Evolutionary conservation across 2,888 invertebrate species (phyloP).

Genomic region (Cristatella mucedo): DNA sequence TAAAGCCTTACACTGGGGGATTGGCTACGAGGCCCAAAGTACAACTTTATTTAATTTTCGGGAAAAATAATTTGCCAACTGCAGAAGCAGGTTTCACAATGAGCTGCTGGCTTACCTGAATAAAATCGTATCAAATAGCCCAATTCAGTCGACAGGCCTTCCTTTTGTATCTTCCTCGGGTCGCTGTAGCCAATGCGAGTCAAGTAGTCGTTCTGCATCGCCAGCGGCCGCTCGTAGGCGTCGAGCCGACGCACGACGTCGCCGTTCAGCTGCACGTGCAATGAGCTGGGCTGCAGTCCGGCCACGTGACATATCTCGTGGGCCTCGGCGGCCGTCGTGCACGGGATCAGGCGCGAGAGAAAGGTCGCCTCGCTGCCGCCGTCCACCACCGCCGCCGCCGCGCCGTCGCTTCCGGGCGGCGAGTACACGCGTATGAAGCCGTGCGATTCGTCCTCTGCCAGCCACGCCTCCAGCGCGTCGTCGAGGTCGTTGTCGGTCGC

Average conservation of each 20-base stretch:
- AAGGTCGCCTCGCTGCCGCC: no score
- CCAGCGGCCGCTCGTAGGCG: conserved; percentile 35
- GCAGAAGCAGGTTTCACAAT: background rate
- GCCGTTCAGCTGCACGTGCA: conserved; percentile 37
- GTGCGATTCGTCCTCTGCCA: no score
- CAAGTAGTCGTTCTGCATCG: conserved; percentile 38
- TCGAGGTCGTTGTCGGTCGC: no score
- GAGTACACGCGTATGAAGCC: conserved; percentile 30
- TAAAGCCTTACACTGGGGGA: no score
- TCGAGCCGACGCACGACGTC: conserved; percentile 35
- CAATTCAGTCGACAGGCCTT: conserved; percentile 31
- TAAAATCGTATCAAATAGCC: conserved; percentile 35
- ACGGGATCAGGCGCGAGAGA: conserved; percentile 33
- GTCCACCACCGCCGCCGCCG: conserved; percentile 9
- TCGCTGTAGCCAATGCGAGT: conserved; percentile 33
- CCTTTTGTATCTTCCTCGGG: conserved; percentile 29
- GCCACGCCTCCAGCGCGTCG: no score
- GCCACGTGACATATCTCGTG: conserved; percentile 29
- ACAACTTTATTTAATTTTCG: no score
- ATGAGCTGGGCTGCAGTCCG: conserved; percentile 28
- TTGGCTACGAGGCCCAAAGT: no score
- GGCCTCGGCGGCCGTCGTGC: conserved; percentile 31
- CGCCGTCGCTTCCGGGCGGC: conserved; percentile 19
- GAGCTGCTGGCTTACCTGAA: conserved; percentile 25
- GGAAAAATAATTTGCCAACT: no score